These are phyloP conservation scores for Bhutanitis thaidina DNA, from an alignment of 2,888 invertebrate genomes.

Conservation along the genomic window DNA sequence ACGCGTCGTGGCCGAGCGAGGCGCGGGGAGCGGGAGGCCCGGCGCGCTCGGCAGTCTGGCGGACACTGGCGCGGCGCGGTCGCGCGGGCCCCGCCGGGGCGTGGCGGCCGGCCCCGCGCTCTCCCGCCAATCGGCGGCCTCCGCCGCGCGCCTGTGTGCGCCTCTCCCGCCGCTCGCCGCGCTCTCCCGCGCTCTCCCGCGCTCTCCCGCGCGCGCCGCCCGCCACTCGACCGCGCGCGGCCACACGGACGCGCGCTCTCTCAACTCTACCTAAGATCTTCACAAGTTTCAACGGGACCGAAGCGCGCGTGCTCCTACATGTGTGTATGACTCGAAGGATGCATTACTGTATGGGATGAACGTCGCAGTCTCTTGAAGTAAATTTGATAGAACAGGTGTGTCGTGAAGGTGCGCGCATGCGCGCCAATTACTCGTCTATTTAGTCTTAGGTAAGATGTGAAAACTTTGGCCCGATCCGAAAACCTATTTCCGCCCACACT, in stretches of 20 bases:
- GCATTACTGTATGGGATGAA: neutral
- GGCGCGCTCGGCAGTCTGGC: conserved; percentile 79
- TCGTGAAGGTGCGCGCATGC: neutral
- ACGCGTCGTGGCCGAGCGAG: conserved; percentile 76
- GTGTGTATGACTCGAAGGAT: neutral
- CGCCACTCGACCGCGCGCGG: conserved; percentile 40
- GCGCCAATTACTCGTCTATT: neutral
- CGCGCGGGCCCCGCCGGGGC: conserved; percentile 47
- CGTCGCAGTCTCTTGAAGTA: neutral
- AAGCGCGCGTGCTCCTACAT: conserved; percentile 14
- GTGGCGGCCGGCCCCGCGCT: conserved; percentile 38
- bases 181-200: conserved; percentile 41
- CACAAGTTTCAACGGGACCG: neutral
- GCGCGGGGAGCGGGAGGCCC: conserved; percentile 79
- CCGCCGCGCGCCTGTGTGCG: conserved; percentile 31
- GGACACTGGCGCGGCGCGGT: conserved; percentile 73
- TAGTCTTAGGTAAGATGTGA: neutral
- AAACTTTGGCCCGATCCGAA: neutral
- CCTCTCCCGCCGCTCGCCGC: conserved; percentile 32
- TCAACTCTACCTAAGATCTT: conserved; percentile 22
- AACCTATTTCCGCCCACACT: neutral
- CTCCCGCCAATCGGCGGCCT: conserved; percentile 59
- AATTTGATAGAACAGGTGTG: conserved; percentile 1
- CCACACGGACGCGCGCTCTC: conserved; percentile 49
- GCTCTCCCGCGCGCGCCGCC: conserved; percentile 43